Base-by-base conservation (phyloP, 2,113 vertebrate species). In the Atrichornis clamosus region DNA sequence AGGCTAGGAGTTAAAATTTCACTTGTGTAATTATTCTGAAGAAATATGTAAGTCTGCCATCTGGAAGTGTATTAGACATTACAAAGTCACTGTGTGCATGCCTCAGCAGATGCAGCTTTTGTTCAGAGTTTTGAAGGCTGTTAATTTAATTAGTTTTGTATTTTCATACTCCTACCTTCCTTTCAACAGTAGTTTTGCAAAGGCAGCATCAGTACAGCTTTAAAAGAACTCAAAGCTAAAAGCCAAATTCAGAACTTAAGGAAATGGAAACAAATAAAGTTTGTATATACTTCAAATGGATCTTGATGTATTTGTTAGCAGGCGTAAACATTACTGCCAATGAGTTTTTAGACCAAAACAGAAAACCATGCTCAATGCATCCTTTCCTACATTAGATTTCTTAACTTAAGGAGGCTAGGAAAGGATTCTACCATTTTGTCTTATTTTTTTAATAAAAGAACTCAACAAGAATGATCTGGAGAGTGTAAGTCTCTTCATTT, bases 91-190 rank as follows among this genome's bases (percentile, higher is more conserved):
- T 82, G 73, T 46, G 73, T 84, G 85, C 79, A 90, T 96, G 90
- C 88, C 92, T 96, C 93, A 90, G 95, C 96, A 97, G 96, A 96
- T 96, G 96, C 93, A 96, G 93, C 93, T 96, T 96, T 96, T 95
- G 93, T 96, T 95, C 80, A 1, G 95, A 96, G 92, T 96, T 96
- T 94, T 95, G 95, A 93, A 86, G 69, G 80, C 80, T 96, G 95
- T 94, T 97, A 96, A 96, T 97, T 97, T 94, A 96, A 97, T 97
- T 97, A 94, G 93, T 93, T 93, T 75, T 94, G 56, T 95, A 92
- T 96, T 96, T 96, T 95, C 92, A 87, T 75, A 96, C 86, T 93
- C 93, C 96, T 92, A 96, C 96, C 92, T 93, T 96, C 84, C 79
- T 94, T 94, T 70, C 75, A 94, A 87, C 83, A 95, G 78, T 65